Evolutionary conservation across 2,797 vertebrate species (phyloP).

Genomic region (Hippocampus kuda): DNA sequence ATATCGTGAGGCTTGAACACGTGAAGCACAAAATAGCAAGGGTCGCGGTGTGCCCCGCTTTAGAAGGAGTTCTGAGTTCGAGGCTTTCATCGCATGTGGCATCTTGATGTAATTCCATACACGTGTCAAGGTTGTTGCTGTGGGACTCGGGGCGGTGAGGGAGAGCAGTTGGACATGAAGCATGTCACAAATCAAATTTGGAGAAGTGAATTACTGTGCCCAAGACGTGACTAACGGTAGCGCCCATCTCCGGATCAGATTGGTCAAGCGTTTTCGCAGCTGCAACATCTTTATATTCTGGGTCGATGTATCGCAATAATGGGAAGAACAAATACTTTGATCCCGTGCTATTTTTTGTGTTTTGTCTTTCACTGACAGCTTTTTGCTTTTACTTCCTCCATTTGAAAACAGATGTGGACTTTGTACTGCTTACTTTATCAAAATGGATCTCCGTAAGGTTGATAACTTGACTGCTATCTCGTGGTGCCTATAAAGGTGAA

Average conservation of each 20-base stretch:
- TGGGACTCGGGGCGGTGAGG: constrained; percentile 9
- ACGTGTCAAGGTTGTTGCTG: constrained; percentile 43
- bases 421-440: neutral
- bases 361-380: too few species aligned
- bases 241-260: constrained; percentile 14
- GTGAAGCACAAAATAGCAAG: neutral
- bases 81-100: constrained; percentile 39
- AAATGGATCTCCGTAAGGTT: neutral
- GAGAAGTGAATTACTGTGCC: constrained; percentile 7
- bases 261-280: constrained; percentile 10
- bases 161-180: constrained; percentile 33
- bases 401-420: neutral
- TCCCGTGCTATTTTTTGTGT: too few species aligned
- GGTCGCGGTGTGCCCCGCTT: constrained; percentile 15
- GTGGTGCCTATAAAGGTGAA: too few species aligned
- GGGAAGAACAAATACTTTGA: too few species aligned
- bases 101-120: constrained; percentile 41
- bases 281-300: constrained; percentile 18
- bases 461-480: neutral
- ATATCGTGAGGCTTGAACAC: too few species aligned
- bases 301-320: neutral
- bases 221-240: constrained; percentile 2
- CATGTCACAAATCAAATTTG: constrained; percentile 35
- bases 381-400: neutral
- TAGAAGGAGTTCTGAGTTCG: constrained; percentile 16